phyloP scores from a whole-genome alignment of 2,113 vertebrate species.

The Alexandromys fortis region DNA sequence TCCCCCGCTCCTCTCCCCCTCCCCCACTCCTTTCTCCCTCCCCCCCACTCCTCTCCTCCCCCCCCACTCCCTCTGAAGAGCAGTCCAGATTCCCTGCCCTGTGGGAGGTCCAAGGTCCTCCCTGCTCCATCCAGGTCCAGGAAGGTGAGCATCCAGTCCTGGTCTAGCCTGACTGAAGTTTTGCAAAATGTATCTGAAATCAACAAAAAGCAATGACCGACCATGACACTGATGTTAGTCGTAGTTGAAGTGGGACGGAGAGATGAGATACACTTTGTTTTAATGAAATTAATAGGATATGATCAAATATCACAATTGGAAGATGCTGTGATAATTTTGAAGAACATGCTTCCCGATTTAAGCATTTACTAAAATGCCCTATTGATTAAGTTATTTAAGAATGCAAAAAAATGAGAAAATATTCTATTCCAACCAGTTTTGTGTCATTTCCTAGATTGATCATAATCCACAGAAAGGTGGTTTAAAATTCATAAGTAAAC shows the following conservation, averaged over 20 bases:
- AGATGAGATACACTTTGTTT: neutral
- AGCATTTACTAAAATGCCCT: constrained; percentile 70
- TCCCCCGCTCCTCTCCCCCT: too few relatives aligned
- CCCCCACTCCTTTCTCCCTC: too few relatives aligned
- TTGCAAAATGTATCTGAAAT: constrained; percentile 18
- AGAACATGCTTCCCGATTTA: constrained; percentile 69
- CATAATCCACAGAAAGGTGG: constrained; percentile 51
- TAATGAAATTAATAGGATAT: constrained; percentile 66
- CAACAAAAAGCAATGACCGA: neutral
- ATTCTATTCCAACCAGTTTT: constrained; percentile 76
- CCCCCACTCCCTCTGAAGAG: too few relatives aligned
- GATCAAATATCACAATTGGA: constrained; percentile 72
- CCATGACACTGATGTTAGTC: neutral
- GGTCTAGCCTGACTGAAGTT: neutral
- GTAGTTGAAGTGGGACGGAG: neutral
- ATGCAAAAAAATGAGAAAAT: constrained; percentile 67
- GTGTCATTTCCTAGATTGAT: constrained; percentile 27
- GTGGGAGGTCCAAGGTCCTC: too few relatives aligned
- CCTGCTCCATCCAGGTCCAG: too few relatives aligned
- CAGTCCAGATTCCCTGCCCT: too few relatives aligned
- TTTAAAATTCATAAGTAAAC: constrained; percentile 80
- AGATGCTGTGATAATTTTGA: constrained; percentile 64
- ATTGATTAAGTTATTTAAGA: constrained; percentile 75
- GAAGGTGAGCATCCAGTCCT: too few relatives aligned
- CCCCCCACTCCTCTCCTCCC: too few relatives aligned